Evolutionary conservation across 2,888 invertebrate genomes (phyloP).

Genomic region (Sympetrum striolatum): DNA sequence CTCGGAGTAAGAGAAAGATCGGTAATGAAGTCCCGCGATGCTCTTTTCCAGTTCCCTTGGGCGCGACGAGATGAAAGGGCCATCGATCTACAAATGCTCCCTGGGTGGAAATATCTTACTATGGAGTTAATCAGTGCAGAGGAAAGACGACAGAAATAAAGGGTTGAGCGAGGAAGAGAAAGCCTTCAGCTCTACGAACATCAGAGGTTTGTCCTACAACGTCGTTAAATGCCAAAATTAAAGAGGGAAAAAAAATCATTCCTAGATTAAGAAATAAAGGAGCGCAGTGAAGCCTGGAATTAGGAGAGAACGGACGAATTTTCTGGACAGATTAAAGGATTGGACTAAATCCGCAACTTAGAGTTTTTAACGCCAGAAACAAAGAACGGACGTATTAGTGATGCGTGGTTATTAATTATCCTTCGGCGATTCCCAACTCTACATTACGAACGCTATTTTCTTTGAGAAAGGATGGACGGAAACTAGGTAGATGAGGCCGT

Average conservation of each 20-base stretch:
- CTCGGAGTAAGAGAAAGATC: neutral
- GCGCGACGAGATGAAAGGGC: neutral
- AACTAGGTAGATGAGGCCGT: too few relatives aligned
- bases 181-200: neutral
- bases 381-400: too few relatives aligned
- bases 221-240: neutral
- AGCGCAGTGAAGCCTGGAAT: neutral
- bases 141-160: neutral
- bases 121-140: neutral
- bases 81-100: neutral
- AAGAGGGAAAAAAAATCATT: neutral
- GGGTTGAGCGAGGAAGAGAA: neutral
- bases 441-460: too few relatives aligned
- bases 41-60: neutral
- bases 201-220: neutral
- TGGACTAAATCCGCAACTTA: too few relatives aligned
- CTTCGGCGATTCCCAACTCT: too few relatives aligned
- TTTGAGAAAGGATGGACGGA: too few relatives aligned
- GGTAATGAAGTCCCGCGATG: neutral
- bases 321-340: too few relatives aligned
- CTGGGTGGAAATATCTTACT: neutral
- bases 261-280: neutral
- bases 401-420: too few relatives aligned
- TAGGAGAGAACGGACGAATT: too few relatives aligned
- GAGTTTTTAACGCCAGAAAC: too few relatives aligned